Percentiles rank a stretch among this genome's conserved stretches.
These are phyloP conservation scores for Caenorhabditis macrosperma DNA, from an alignment of 2,888 invertebrate genomes.

Conservation along the genomic window DNA sequence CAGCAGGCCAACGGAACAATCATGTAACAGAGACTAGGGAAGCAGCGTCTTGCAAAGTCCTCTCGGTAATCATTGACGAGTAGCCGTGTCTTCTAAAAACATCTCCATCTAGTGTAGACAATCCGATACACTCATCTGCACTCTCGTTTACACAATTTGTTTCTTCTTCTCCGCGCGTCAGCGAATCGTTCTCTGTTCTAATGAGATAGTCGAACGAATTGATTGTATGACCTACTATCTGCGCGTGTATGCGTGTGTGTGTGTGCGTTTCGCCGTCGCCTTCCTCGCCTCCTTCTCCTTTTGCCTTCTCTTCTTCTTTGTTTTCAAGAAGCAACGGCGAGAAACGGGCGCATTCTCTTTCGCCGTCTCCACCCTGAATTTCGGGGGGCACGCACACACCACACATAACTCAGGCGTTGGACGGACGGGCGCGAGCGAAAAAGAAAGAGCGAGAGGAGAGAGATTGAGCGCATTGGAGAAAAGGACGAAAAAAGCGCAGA, in stretches of 20 bases:
- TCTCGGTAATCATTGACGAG: too few species aligned
- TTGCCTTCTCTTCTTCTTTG: too few species aligned
- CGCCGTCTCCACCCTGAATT: neutral
- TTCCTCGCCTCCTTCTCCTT: neutral
- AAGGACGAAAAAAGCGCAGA: conserved; percentile 28
- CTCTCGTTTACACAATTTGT: neutral
- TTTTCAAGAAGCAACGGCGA: neutral
- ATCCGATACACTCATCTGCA: neutral
- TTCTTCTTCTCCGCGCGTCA: neutral
- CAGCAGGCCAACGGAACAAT: conserved; percentile 3
- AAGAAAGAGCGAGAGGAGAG: neutral
- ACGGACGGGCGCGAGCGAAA: neutral
- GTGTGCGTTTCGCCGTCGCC: conserved; percentile 1
- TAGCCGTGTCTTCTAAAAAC: too few species aligned
- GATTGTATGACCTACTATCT: conserved; percentile 47
- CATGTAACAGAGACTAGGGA: conserved; percentile 8
- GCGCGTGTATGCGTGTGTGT: neutral
- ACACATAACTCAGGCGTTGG: neutral
- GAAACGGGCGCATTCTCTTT: neutral
- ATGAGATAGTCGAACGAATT: conserved; percentile 30
- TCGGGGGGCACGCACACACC: neutral
- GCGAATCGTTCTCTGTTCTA: conserved; percentile 29
- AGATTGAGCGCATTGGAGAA: too few species aligned
- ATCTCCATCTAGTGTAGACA: too few species aligned
- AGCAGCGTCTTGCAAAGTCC: too few species aligned